A percentile compares a stretch with the other conserved stretches of the same genome.
Evolutionary conservation across 2,797 vertebrate genomes (phyloP).

Genomic region (Acanthurus leucopareius): DNA sequence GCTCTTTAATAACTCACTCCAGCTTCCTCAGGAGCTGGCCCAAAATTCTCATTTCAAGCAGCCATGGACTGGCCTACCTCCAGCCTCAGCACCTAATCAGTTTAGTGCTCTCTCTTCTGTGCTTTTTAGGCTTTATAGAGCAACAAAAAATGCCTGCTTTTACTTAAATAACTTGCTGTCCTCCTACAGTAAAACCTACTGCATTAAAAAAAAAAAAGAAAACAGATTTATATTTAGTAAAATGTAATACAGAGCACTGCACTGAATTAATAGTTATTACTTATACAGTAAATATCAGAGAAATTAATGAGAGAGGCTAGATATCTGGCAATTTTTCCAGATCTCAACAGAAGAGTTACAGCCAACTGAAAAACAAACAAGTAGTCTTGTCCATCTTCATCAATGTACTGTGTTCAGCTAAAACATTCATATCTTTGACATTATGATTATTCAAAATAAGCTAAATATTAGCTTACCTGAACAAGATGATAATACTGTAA

Average conservation of each 20-base stretch:
- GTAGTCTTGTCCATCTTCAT: background rate
- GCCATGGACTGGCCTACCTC: slow-evolving; percentile 53
- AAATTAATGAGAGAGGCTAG: background rate
- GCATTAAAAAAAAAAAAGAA: background rate
- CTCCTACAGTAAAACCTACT: slow-evolving; percentile 14
- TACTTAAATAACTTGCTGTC: slow-evolving; percentile 14
- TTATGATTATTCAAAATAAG: background rate
- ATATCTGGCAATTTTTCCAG: background rate
- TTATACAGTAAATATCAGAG: background rate
- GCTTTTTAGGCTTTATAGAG: slow-evolving; percentile 53
- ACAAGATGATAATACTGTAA: background rate
- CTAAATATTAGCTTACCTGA: background rate
- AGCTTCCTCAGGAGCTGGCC: slow-evolving; percentile 57
- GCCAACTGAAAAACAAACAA: background rate
- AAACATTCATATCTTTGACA: slow-evolving; percentile 1
- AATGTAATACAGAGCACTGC: background rate
- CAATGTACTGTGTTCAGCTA: slow-evolving; percentile 7
- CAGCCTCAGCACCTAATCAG: slow-evolving; percentile 67
- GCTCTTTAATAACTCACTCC: slow-evolving; percentile 57
- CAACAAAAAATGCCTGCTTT: slow-evolving; percentile 16
- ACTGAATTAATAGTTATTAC: background rate
- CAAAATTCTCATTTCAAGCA: slow-evolving; percentile 60
- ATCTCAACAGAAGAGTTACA: background rate
- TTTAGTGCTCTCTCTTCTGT: slow-evolving; percentile 51
- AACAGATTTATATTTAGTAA: background rate